These are phyloP conservation scores for Pogonognathellus flavescens DNA, from an alignment of 1,140 invertebrate genomes.

Conservation along the genomic window DNA sequence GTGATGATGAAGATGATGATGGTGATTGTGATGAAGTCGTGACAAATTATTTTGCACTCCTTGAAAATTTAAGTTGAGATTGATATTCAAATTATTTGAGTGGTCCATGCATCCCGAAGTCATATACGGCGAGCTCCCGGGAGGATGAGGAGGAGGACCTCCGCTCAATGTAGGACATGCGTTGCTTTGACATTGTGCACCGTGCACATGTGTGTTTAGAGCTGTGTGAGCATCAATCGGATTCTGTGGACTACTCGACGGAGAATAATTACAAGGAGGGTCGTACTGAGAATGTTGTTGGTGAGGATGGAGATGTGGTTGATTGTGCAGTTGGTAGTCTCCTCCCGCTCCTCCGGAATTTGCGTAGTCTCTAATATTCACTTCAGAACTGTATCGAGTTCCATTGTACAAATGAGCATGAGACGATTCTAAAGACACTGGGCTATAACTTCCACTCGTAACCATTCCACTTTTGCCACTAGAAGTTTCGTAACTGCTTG, in stretches of 20 bases:
- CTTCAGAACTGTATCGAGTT: slow-evolving; percentile 2
- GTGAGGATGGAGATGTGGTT: neutral
- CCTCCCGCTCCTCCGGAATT: slow-evolving; percentile 7
- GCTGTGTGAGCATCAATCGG: neutral
- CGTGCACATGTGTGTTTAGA: neutral
- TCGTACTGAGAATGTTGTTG: slow-evolving; percentile 36
- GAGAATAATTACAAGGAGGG: slow-evolving; percentile 50
- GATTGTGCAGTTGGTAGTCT: slow-evolving; percentile 15
- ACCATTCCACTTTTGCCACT: neutral
- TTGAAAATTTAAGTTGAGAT: slow-evolving; percentile 65
- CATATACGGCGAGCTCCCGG: slow-evolving; percentile 21
- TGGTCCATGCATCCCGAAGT: slow-evolving; percentile 55
- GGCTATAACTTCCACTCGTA: neutral
- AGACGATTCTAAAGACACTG: slow-evolving; percentile 1
- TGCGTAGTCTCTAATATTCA: slow-evolving; percentile 33
- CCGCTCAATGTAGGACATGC: slow-evolving; percentile 2
- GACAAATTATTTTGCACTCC: slow-evolving; percentile 62
- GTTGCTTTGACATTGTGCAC: slow-evolving; percentile 10
- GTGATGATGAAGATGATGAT: slow-evolving; percentile 54
- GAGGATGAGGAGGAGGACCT: neutral
- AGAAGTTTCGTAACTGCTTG: neutral
- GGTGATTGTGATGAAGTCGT: slow-evolving; percentile 59
- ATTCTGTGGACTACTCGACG: slow-evolving; percentile 41
- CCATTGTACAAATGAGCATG: slow-evolving; percentile 23
- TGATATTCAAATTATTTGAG: slow-evolving; percentile 62